These are phyloP conservation scores for Agriotes lineatus DNA, from an alignment of 2,888 invertebrate species.

Conservation along the genomic window DNA sequence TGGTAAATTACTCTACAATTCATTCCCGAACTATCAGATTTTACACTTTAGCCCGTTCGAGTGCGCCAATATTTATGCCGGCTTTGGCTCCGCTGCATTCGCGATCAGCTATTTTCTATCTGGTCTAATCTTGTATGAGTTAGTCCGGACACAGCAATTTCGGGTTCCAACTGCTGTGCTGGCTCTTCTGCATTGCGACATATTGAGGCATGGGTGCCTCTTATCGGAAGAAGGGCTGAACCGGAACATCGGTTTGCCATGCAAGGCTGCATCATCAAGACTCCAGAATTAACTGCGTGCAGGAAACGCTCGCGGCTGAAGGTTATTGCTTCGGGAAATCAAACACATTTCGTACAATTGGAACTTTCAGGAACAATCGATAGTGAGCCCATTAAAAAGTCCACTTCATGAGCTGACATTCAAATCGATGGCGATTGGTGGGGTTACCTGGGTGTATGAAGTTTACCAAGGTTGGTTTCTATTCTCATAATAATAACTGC, in stretches of 20 bases:
- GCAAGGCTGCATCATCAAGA: slow-evolving; percentile 24
- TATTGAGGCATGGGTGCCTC: slow-evolving; percentile 61
- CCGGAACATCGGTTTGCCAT: slow-evolving; percentile 41
- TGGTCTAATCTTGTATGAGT: slow-evolving; percentile 45
- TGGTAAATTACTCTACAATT: slow-evolving; percentile 34
- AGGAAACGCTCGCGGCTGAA: neutral
- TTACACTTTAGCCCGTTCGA: neutral
- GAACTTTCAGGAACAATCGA: too few species aligned
- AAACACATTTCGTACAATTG: neutral
- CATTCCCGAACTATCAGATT: slow-evolving; percentile 12
- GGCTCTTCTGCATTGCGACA: slow-evolving; percentile 61
- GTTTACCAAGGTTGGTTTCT: too few species aligned
- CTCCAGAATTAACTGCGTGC: too few species aligned
- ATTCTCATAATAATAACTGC: too few species aligned
- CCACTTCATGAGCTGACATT: too few species aligned
- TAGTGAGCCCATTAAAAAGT: too few species aligned
- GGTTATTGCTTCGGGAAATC: slow-evolving; percentile 10
- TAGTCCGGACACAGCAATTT: slow-evolving; percentile 46
- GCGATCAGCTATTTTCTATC: slow-evolving; percentile 48
- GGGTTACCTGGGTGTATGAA: too few species aligned
- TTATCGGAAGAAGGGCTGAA: slow-evolving; percentile 53
- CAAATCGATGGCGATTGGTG: too few species aligned
- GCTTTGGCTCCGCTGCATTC: slow-evolving; percentile 30
- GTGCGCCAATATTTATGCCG: neutral
- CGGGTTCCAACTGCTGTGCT: slow-evolving; percentile 48